phyloP scores from a whole-genome alignment of 2,888 invertebrate species.

The Agriopis aurantiaria region DNA sequence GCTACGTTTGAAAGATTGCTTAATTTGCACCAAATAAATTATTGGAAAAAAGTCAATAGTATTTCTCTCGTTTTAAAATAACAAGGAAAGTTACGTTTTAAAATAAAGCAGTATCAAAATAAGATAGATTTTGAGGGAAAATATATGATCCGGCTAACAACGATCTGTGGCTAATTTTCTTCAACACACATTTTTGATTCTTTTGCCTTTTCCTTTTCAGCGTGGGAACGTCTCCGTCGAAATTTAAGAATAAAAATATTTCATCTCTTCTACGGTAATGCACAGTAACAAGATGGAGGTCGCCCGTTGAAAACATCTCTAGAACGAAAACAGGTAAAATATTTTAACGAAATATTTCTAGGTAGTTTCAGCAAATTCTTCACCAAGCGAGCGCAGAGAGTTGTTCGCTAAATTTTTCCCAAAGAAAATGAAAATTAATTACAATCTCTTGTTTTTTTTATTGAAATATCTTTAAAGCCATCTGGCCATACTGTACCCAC shows the following conservation, averaged over 20 bases:
- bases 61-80: too few species aligned
- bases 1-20: background rate
- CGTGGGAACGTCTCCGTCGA: background rate
- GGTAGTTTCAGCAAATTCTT: slow-evolving; percentile 1
- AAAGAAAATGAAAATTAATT: too few species aligned
- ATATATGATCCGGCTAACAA: too few species aligned
- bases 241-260: slow-evolving; percentile 16
- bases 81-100: too few species aligned
- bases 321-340: slow-evolving; percentile 14
- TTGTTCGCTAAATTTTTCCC: background rate
- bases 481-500: background rate
- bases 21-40: background rate
- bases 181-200: background rate
- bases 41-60: background rate
- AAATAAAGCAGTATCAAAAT: too few species aligned
- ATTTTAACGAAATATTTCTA: slow-evolving; percentile 16
- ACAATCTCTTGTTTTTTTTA: too few species aligned
- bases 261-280: slow-evolving; percentile 4
- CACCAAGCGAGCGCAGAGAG: background rate
- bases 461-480: background rate
- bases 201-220: background rate
- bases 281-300: slow-evolving; percentile 23
- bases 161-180: too few species aligned
- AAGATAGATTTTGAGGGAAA: too few species aligned
- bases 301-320: slow-evolving; percentile 22